Percentiles rank a stretch among this genome's conserved stretches.
Evolutionary conservation across 1,140 invertebrate genomes (phyloP).

Genomic region (Anastrepha ludens): DNA sequence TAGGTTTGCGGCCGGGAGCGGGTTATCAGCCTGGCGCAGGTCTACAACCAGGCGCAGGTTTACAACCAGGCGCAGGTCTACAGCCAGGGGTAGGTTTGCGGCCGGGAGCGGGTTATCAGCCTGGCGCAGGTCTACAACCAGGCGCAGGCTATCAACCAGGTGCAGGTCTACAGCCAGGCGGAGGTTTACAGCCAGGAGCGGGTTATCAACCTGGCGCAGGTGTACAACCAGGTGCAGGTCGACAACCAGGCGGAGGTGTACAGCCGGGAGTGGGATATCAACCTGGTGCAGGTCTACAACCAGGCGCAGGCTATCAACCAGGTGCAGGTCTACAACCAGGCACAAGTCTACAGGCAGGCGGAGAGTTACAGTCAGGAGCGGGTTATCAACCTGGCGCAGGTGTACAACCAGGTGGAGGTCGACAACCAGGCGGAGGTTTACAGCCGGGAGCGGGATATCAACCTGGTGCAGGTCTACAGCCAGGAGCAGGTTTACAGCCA

Average conservation of each 20-base stretch:
- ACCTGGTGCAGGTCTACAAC: not conserved
- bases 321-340: not conserved
- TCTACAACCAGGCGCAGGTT: not conserved
- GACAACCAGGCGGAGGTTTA: not conserved
- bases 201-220: not conserved
- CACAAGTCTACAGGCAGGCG: not conserved
- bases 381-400: not conserved
- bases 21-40: slow-evolving; percentile 28
- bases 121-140: slow-evolving; percentile 35
- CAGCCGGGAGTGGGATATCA: slow-evolving; percentile 35
- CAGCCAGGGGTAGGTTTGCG: not conserved
- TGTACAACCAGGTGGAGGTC: not conserved
- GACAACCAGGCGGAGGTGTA: not conserved
- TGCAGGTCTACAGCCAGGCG: not conserved
- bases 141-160: slow-evolving; percentile 29
- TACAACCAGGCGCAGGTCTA: not conserved
- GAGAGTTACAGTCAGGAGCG: not conserved
- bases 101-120: not conserved
- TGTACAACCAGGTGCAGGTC: not conserved
- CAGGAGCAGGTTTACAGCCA: not conserved
- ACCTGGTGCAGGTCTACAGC: not conserved
- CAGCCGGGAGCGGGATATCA: not conserved
- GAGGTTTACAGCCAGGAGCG: not conserved
- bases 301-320: not conserved
- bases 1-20: slow-evolving; percentile 45